A percentile compares a stretch with the other conserved stretches of the same genome.
These are phyloP conservation scores for Nephrotoma guestfalica DNA, from an alignment of 2,888 invertebrate genomes.

Conservation along the genomic window DNA sequence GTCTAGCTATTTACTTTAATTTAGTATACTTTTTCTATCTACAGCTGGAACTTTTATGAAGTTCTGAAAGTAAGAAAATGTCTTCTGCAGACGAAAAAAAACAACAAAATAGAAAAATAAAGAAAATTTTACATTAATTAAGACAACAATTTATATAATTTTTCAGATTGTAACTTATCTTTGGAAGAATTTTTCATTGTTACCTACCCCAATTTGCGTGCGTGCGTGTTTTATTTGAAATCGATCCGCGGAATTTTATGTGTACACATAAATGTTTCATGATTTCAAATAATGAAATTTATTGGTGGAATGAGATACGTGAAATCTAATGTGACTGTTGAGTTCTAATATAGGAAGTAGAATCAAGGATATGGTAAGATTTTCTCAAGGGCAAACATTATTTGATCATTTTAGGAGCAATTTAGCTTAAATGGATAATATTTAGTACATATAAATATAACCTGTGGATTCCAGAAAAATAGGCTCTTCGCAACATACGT, in stretches of 20 bases:
- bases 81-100: not conserved
- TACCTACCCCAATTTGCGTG: not conserved
- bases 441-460: no score
- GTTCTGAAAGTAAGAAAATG: slow-evolving; percentile 2
- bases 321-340: not conserved
- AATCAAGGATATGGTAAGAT: no score
- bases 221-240: not conserved
- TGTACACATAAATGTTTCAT: not conserved
- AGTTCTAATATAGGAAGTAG: not conserved
- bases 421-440: no score
- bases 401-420: no score
- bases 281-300: not conserved
- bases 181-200: not conserved
- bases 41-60: not conserved
- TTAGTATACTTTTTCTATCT: not conserved
- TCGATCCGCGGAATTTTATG: not conserved
- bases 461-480: no score
- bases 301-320: not conserved
- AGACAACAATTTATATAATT: not conserved
- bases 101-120: slow-evolving; percentile 2
- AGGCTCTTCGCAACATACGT: no score
- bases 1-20: not conserved
- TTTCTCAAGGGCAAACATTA: no score
- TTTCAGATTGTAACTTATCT: not conserved
- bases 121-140: not conserved